Conservation (phyloP, 2,888 invertebrate species). For the Orthosia incerta region DNA sequence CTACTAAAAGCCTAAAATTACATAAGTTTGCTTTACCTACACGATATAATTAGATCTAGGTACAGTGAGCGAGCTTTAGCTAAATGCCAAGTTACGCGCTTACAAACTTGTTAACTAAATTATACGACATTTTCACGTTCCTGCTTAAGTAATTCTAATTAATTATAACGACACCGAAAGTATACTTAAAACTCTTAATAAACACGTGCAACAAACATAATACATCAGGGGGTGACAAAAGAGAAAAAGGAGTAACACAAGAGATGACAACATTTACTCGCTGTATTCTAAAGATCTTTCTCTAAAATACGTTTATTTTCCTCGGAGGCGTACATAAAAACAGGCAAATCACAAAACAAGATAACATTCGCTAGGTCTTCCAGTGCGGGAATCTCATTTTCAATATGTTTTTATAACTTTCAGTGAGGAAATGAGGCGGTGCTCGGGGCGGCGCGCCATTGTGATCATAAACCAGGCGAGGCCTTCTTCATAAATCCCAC, state of each 20-base stretch:
- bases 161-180: constrained; percentile 75
- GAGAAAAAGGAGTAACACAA: constrained; percentile 50
- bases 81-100: constrained; percentile 76
- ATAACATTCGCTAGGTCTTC: constrained; percentile 88
- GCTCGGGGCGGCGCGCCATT: constrained; percentile 86
- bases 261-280: constrained; percentile 65
- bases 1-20: constrained; percentile 66
- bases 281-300: constrained; percentile 73
- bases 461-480: constrained; percentile 90
- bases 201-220: constrained; percentile 56
- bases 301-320: constrained; percentile 85
- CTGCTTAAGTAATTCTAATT: constrained; percentile 75
- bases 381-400: constrained; percentile 89
- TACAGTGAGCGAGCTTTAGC: constrained; percentile 70
- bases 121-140: constrained; percentile 77
- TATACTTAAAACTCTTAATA: constrained; percentile 67
- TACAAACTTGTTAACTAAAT: constrained; percentile 80
- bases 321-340: constrained; percentile 85
- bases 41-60: constrained; percentile 72
- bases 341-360: constrained; percentile 90
- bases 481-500: constrained; percentile 89
- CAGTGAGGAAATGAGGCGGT: constrained; percentile 90
- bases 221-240: constrained; percentile 56
- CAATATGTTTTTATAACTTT: constrained; percentile 91
- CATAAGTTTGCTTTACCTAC: constrained; percentile 65